A percentile compares a stretch with the other conserved stretches of the same genome.
phyloP scores from a whole-genome alignment of 2,888 invertebrate genomes.

The Sinodicranocentrus sp. region DNA sequence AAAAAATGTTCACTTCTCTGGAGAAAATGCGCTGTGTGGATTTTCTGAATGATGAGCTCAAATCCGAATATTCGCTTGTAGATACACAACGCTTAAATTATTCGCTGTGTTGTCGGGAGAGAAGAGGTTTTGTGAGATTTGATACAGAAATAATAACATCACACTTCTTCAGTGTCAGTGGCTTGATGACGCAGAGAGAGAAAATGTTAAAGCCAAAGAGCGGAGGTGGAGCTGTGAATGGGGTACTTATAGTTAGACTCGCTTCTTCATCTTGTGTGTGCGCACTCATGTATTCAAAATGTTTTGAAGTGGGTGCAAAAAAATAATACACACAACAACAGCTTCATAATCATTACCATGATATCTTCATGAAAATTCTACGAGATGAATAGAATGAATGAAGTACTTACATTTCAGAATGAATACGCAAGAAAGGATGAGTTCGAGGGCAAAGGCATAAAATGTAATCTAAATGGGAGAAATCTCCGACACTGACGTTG shows the following conservation, averaged over 20 bases:
- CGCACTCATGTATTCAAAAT: neutral
- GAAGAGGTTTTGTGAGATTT: neutral
- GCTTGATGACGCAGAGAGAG: constrained; percentile 1
- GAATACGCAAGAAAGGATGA: neutral
- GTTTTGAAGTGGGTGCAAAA: neutral
- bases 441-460: neutral
- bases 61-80: neutral
- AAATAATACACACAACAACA: neutral
- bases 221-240: too few species aligned
- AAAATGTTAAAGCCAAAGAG: neutral
- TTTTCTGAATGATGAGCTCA: constrained; percentile 2
- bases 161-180: constrained; percentile 4
- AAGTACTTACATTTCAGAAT: neutral
- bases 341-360: constrained; percentile 23
- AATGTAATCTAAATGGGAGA: neutral
- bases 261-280: neutral
- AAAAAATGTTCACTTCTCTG: too few species aligned
- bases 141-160: neutral
- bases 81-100: neutral
- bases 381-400: neutral
- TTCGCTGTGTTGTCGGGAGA: neutral
- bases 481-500: neutral
- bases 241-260: too few species aligned
- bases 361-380: constrained; percentile 18
- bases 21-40: too few species aligned